These are phyloP conservation scores for Xenopus petersii DNA, from an alignment of 2,797 vertebrate species.

Conservation along the genomic window DNA sequence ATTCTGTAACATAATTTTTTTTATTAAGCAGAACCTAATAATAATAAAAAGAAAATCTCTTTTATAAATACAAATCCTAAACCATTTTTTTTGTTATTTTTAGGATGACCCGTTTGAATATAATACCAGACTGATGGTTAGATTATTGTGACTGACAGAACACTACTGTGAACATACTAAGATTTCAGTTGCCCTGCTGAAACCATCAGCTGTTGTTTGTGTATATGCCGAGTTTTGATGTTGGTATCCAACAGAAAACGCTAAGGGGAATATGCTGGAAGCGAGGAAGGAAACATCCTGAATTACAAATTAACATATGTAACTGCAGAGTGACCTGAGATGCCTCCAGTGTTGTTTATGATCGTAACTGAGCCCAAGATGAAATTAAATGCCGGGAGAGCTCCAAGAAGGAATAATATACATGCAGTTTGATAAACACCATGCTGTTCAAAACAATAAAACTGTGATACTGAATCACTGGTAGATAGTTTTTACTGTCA, in stretches of 20 bases:
- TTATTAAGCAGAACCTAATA: no score
- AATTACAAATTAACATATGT: constrained; percentile 32
- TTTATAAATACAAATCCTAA: not conserved
- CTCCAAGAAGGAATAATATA: constrained; percentile 26
- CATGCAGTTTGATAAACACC: constrained; percentile 15
- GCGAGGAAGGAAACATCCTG: constrained; percentile 11
- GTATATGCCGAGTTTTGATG: constrained; percentile 42
- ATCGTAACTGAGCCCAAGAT: constrained; percentile 20
- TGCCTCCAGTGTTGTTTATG: constrained; percentile 18
- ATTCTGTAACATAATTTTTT: no score
- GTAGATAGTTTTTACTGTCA: constrained; percentile 20
- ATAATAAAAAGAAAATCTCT: no score
- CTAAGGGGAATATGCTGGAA: constrained; percentile 48
- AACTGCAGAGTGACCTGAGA: constrained; percentile 34
- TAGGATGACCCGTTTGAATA: constrained; percentile 1
- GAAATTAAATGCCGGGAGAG: constrained; percentile 28
- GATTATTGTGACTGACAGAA: constrained; percentile 54
- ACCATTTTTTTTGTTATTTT: not conserved
- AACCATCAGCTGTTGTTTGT: constrained; percentile 60
- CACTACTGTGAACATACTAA: constrained; percentile 35
- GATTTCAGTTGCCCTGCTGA: constrained; percentile 55
- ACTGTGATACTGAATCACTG: constrained; percentile 14
- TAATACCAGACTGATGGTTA: constrained; percentile 48
- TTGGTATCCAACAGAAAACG: constrained; percentile 58
- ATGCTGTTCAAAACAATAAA: constrained; percentile 13